Percentiles rank a stretch among this genome's conserved stretches.
These are phyloP conservation scores for Cephalopachus bancanus DNA, from an alignment of 2,797 vertebrate species.

Conservation along the genomic window DNA sequence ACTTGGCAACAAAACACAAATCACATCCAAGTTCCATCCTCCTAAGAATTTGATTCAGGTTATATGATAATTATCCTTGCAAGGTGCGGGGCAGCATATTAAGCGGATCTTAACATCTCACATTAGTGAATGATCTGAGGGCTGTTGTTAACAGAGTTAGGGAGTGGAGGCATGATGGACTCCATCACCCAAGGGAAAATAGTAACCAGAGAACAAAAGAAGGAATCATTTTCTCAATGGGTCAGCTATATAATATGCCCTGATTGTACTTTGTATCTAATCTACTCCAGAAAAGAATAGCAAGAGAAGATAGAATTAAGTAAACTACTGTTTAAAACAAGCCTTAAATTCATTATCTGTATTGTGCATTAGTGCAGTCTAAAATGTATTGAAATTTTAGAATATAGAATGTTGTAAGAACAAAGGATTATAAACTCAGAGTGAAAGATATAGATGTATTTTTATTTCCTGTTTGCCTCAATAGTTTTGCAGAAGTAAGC, in stretches of 20 bases:
- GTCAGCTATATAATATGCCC: neutral
- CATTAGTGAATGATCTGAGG: neutral
- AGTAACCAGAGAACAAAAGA: neutral
- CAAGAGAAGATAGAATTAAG: neutral
- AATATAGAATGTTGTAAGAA: neutral
- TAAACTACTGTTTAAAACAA: neutral
- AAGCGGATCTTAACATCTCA: neutral
- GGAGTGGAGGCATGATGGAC: neutral
- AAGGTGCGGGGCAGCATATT: neutral
- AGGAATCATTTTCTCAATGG: conserved; percentile 21
- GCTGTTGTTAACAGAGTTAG: neutral
- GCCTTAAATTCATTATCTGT: neutral
- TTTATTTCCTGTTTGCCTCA: neutral
- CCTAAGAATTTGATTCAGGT: neutral
- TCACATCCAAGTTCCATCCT: neutral
- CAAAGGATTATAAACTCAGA: neutral
- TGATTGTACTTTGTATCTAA: neutral
- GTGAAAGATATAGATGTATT: neutral
- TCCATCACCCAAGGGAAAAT: neutral
- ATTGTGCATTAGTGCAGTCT: neutral
- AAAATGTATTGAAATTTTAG: neutral
- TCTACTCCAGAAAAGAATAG: neutral
- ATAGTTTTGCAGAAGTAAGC: neutral
- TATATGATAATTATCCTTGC: neutral
- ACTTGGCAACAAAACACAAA: neutral